These are phyloP conservation scores for Phaethornis superciliosus DNA, from an alignment of 2,113 vertebrate genomes.

Conservation along the genomic window DNA sequence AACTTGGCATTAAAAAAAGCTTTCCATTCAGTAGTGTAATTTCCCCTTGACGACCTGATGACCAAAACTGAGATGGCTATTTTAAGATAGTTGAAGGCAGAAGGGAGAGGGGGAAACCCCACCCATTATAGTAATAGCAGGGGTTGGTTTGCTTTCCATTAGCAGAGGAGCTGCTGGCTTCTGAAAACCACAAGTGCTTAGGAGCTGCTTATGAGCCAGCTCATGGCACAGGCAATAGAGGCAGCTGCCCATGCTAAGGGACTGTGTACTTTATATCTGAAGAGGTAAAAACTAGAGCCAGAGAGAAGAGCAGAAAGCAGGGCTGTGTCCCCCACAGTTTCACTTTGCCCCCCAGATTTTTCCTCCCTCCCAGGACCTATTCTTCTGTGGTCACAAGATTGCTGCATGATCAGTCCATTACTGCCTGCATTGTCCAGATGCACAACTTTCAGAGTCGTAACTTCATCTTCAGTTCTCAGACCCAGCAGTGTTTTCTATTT, in stretches of 20 bases:
- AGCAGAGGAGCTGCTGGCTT: neutral
- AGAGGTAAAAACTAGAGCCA: neutral
- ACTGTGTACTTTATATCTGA: neutral
- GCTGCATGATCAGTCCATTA: neutral
- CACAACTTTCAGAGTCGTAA: neutral
- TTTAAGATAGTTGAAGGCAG: neutral
- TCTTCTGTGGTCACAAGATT: neutral
- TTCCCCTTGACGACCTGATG: slow-evolving; percentile 23
- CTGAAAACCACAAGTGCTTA: neutral
- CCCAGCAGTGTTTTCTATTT: neutral
- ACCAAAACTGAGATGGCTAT: slow-evolving; percentile 22
- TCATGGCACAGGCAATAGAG: neutral
- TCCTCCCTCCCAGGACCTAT: neutral
- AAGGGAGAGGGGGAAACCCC: slow-evolving; percentile 6
- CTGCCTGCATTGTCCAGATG: accelerated
- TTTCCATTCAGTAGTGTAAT: slow-evolving; percentile 14
- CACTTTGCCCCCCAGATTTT: neutral
- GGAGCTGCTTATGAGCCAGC: neutral
- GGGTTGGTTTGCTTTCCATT: neutral
- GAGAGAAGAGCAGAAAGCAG: neutral
- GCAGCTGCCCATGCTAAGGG: neutral
- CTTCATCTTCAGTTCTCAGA: neutral
- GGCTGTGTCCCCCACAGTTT: neutral
- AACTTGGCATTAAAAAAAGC: neutral
- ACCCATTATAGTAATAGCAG: neutral